Base-by-base conservation (phyloP, 1,140 invertebrate species). In the Prorops nasuta region DNA sequence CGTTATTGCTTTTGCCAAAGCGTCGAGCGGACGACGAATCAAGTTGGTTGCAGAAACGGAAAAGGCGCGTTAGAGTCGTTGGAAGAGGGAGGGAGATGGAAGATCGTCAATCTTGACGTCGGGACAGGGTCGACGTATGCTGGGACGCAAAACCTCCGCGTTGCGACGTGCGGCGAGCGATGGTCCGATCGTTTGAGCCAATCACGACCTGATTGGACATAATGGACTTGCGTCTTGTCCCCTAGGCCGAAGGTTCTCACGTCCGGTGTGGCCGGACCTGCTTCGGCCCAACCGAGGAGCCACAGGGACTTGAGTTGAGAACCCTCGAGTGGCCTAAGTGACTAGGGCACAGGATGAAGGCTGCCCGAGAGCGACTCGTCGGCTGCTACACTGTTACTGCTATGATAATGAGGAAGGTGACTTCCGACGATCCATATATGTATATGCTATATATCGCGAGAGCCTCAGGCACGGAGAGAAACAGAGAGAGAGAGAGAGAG, bases 371-470 rank as follows among this genome's bases (percentile, higher is more conserved):
- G 64, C 66, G 64, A 45, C 62, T 63, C 60, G 67, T 66, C 64
- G 64, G 65, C 51, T 63, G 52, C 58, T 63, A 60, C 66, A 69
- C 69, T n/a, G n/a, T n/a, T 64, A 6, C 24, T 4, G 24, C 24
- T 71, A 76, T 75, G 73, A 76, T 78, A 78, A 78, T 78, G 74
- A 78, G 76, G 76, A 78, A 78, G 76, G 73, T 78, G 73, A 78
- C 76, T 76, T 76, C 76, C 76, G 76, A 78, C 70, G 71, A 75
- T 77, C 65, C 66, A 69, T 67, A 67, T 65, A 66, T 52, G 51
- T 67, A 67, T 65, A 66, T 52, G 51, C 10, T 36, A 24, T 20
- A 20, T 50, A 49, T 28, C 24, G 19, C 17, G 42, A 51, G 57
- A 56, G 49, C n/a, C n/a, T n/a, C n/a, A n/a, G n/a, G n/a, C n/a